Percentiles rank a stretch among this genome's conserved stretches.
Evolutionary conservation across 30 jellyfish, hydroid and myxozoan species (phyloP).

Genomic region (Phacellophora camtschatica): DNA sequence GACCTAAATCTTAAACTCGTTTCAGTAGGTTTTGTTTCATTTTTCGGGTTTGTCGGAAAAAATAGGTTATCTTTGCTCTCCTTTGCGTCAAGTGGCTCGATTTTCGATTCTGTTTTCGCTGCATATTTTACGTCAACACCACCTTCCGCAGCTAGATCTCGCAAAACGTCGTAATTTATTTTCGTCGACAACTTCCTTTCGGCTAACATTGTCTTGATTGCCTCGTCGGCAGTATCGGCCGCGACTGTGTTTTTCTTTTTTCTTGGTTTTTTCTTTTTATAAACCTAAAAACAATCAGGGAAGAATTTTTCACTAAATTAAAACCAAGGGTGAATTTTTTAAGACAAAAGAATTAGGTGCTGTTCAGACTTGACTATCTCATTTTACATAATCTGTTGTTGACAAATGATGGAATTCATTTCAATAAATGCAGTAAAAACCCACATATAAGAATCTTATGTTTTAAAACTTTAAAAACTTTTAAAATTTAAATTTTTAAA

Average conservation of each 20-base stretch:
- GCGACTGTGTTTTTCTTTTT: slow-evolving; percentile 48
- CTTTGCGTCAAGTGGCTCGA: slow-evolving; percentile 9
- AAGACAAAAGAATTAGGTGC: background rate
- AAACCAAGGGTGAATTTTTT: background rate
- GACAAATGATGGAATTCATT: no score
- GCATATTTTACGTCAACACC: slow-evolving; percentile 20
- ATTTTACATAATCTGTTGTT: no score
- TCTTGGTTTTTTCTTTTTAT: slow-evolving; percentile 48
- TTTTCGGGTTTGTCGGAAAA: slow-evolving; percentile 1
- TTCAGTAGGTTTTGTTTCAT: slow-evolving; percentile 76
- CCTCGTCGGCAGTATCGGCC: slow-evolving; percentile 95
- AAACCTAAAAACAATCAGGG: background rate
- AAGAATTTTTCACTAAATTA: background rate
- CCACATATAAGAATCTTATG: no score
- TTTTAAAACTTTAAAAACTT: no score
- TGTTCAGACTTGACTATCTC: no score
- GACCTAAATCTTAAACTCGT: slow-evolving; percentile 35
- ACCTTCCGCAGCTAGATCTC: slow-evolving; percentile 78
- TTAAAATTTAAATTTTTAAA: no score
- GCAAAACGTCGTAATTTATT: slow-evolving; percentile 89
- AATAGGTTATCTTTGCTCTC: background rate
- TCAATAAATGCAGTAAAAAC: no score
- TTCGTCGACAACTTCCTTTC: slow-evolving; percentile 82
- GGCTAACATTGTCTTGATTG: slow-evolving; percentile 85
- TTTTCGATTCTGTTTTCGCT: slow-evolving; percentile 40